These are phyloP conservation scores for Ophiothrix spiculata DNA, from an alignment of 35 echinoderm and acorn worm species.

Conservation along the genomic window DNA sequence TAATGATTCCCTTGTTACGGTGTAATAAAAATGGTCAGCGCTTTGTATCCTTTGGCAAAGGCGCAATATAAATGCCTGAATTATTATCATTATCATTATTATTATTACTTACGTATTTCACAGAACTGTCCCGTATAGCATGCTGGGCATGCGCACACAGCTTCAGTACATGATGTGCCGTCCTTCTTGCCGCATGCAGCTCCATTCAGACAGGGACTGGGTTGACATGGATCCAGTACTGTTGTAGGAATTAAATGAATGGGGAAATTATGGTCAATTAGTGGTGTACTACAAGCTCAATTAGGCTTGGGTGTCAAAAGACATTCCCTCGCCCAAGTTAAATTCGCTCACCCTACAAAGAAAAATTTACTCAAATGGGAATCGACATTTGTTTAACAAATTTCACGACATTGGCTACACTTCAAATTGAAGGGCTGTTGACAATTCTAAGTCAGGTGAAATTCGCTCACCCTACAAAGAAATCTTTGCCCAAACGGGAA, in stretches of 20 bases:
- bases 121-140: conserved; percentile 73
- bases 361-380: neutral
- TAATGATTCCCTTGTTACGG: too few relatives aligned
- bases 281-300: neutral
- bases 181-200: conserved; percentile 46
- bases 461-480: too few relatives aligned
- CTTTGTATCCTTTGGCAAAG: too few relatives aligned
- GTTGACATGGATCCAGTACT: conserved; percentile 49
- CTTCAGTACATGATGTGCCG: conserved; percentile 28
- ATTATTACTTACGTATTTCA: conserved; percentile 74
- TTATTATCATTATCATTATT: too few relatives aligned
- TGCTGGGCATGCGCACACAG: conserved; percentile 51
- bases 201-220: conserved; percentile 64
- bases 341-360: neutral
- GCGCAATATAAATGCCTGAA: too few relatives aligned
- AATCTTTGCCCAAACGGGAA: too few relatives aligned
- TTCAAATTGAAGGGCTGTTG: too few relatives aligned
- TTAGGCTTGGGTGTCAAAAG: neutral
- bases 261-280: neutral
- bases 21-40: too few relatives aligned
- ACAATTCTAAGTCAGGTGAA: too few relatives aligned
- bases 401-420: too few relatives aligned
- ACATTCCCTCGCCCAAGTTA: neutral
- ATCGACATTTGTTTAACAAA: too few relatives aligned
- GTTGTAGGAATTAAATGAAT: neutral